phyloP scores from a whole-genome alignment of 2,888 invertebrate species.

The Campaea margaritaria region DNA sequence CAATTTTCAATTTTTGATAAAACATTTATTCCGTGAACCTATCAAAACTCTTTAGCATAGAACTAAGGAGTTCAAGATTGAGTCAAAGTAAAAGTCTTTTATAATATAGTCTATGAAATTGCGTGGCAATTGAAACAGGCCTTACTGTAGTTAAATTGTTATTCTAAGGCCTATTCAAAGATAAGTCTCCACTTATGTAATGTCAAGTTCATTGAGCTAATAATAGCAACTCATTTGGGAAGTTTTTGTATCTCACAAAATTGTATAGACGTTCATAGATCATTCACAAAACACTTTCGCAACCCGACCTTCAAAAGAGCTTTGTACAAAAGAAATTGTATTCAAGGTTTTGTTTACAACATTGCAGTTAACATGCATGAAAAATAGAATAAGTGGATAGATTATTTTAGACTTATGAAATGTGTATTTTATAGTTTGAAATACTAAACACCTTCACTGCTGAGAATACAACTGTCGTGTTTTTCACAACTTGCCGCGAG shows the following conservation, averaged over 20 bases:
- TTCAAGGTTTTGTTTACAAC: constrained; percentile 30
- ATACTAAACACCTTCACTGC: no score
- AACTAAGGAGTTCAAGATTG: no score
- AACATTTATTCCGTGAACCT: no score
- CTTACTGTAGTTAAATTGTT: constrained; percentile 8
- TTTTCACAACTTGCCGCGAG: no score
- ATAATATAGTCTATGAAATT: neutral
- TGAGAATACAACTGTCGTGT: no score
- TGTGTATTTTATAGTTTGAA: constrained; percentile 2
- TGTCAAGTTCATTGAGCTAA: constrained; percentile 24
- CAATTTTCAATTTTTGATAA: neutral
- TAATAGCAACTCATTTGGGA: constrained; percentile 11
- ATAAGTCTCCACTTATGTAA: constrained; percentile 23
- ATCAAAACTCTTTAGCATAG: no score
- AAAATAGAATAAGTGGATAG: constrained; percentile 13
- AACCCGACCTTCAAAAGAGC: constrained; percentile 25
- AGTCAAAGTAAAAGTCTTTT: no score
- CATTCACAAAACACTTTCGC: constrained; percentile 29
- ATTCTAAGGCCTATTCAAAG: constrained; percentile 5
- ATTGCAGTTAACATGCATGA: constrained; percentile 18
- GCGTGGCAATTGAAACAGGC: constrained; percentile 5
- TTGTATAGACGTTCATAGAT: constrained; percentile 27
- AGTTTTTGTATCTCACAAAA: constrained; percentile 25
- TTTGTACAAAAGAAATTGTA: constrained; percentile 32
- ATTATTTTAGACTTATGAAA: neutral